Percentiles rank a stretch among this genome's conserved stretches.
Conservation (phyloP, 2,113 vertebrate species). For the Clupea harengus region DNA sequence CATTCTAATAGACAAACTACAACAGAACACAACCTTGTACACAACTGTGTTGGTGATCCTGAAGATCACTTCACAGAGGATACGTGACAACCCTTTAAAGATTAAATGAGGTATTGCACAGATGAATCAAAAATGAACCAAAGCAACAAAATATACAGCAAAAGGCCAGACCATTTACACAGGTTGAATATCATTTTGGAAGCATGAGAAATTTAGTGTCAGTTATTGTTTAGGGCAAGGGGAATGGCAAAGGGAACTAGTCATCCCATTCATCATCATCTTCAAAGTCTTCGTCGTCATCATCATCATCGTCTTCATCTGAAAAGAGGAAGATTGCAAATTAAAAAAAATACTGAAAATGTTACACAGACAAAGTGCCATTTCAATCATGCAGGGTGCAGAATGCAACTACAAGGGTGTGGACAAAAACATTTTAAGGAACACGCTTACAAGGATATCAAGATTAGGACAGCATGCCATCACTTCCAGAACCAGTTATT, state of each 20-base stretch:
- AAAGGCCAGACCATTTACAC: constrained; percentile 89
- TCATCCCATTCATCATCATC: constrained; percentile 99
- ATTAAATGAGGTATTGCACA: constrained; percentile 99
- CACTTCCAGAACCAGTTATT: too few species aligned
- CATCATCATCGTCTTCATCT: constrained; percentile 98
- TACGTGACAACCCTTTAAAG: constrained; percentile 83
- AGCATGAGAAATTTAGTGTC: constrained; percentile 83
- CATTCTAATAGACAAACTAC: constrained; percentile 76
- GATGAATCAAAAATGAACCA: constrained; percentile 84
- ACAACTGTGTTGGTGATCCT: constrained; percentile 76
- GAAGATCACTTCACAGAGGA: constrained; percentile 78
- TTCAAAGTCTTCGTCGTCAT: constrained; percentile 96
- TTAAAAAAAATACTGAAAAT: background rate
- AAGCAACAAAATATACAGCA: constrained; percentile 98
- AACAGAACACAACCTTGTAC: constrained; percentile 69
- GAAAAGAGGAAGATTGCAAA: constrained; percentile 26
- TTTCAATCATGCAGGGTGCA: too few species aligned
- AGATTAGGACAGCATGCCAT: too few species aligned
- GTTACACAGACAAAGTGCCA: background rate
- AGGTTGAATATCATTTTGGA: constrained; percentile 79
- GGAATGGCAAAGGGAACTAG: constrained; percentile 69
- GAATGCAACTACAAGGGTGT: too few species aligned
- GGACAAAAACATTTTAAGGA: too few species aligned
- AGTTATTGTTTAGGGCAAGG: constrained; percentile 67
- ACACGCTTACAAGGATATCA: too few species aligned